Evolutionary conservation across 2,113 vertebrate species (phyloP).

Genomic region (Tamias sibiricus): DNA sequence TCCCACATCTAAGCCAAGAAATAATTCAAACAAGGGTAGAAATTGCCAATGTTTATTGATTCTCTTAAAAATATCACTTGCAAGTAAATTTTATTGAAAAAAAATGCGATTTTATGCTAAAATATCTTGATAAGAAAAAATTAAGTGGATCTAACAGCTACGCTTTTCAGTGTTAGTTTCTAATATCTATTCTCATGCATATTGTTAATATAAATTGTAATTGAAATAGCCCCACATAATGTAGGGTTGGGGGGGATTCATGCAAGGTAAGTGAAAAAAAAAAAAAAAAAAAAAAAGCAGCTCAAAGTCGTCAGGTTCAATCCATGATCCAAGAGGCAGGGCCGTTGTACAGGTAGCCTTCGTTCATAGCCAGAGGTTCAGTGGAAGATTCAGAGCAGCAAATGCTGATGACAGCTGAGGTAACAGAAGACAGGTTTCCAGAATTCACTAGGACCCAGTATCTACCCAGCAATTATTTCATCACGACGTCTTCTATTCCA

Average conservation of each 20-base stretch:
- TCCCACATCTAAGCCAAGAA: constrained; percentile 16
- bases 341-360: constrained; percentile 54
- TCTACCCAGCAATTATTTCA: constrained; percentile 68
- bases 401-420: constrained; percentile 58
- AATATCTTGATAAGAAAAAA: constrained; percentile 37
- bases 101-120: constrained; percentile 27
- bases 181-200: constrained; percentile 64
- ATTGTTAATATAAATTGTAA: constrained; percentile 51
- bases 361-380: constrained; percentile 50
- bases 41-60: constrained; percentile 58
- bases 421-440: constrained; percentile 54
- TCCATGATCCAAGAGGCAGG: constrained; percentile 54
- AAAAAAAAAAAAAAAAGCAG: constrained; percentile 1
- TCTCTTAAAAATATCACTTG: constrained; percentile 2
- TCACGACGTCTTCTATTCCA: constrained; percentile 59
- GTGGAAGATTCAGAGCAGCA: constrained; percentile 48
- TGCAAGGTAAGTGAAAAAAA: background rate
- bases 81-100: constrained; percentile 53
- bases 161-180: constrained; percentile 46
- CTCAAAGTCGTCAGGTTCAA: constrained; percentile 56
- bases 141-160: constrained; percentile 42
- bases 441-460: constrained; percentile 21
- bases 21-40: constrained; percentile 39
- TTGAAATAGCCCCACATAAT: background rate
- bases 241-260: constrained; percentile 3